Evolutionary conservation across 2,888 invertebrate genomes (phyloP), one percentile per base, ranked within the genome.

Genomic region (Latrodectus hesperus): DNA sequence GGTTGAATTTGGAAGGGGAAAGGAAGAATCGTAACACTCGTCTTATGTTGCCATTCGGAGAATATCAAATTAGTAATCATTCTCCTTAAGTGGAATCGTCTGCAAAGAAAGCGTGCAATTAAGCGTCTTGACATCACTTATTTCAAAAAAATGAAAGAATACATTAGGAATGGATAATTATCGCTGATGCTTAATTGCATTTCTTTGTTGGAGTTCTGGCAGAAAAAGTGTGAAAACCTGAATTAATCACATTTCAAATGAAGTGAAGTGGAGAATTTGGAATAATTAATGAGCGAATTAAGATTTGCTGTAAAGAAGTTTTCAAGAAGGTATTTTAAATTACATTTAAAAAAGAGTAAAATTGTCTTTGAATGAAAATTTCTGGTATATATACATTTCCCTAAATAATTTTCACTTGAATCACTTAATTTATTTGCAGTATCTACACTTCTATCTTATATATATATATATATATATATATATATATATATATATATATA

Each of bases 231-330:
- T n/a, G 65, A 17, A 55, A 38, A 49, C 64, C 10, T 76, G 51
- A n/a, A 49, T 22, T 78, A 78, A 78, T 78, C 38, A 70, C 26
- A 68, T 78, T 78, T 53, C 26, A 76, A 26, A 38, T 26, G 17
- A 38, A 38, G 38, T 38, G 38, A 38, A 38, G 38, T 38, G 38
- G 38, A 38, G 38, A 74, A n/a, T 65, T 16, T 17, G 17, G 65
- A 55, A 65, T 76, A 76, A 76, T 76, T 76, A 76, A 76, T 76
- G 65, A 38, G 10, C n/a, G 51, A 76, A 38, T 38, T 38, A 38
- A 38, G 38, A 6, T 38, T 38, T 38, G 38, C 38, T 38, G 6
- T 38, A 1, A 38, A 38, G 38, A 38, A 38, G 1, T 38, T 38
- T 38, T 38, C 38, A 38, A 38, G 38, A 38, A 38, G 38, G 38